phyloP scores from a whole-genome alignment of 2,888 invertebrate species.

The Lasius fuliginosus region DNA sequence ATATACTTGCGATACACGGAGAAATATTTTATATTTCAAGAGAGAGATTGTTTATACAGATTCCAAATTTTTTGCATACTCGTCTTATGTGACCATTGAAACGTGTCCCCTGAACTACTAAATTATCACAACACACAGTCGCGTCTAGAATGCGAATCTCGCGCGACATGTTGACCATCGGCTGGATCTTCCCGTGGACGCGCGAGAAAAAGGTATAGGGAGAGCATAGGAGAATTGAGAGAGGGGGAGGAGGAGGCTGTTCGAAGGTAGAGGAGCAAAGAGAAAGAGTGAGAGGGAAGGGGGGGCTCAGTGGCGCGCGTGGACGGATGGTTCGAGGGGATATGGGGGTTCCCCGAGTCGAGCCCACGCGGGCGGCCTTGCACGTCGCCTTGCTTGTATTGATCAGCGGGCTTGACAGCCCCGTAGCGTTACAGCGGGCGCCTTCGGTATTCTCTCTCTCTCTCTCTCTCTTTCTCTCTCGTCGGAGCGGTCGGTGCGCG shows the following conservation, averaged over 20 bases:
- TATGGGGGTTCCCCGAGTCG: conserved; percentile 75
- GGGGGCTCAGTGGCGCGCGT: conserved; percentile 57
- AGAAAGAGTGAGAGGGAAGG: conserved; percentile 46
- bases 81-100: background rate
- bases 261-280: conserved; percentile 30
- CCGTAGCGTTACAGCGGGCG: conserved; percentile 78
- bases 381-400: conserved; percentile 85
- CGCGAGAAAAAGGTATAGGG: conserved; percentile 42
- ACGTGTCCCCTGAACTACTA: background rate
- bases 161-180: conserved; percentile 34
- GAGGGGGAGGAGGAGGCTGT: conserved; percentile 1
- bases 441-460: conserved; percentile 65
- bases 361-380: conserved; percentile 84
- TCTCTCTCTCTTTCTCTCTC: conserved; percentile 56
- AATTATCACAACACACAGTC: conserved; percentile 26
- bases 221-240: background rate
- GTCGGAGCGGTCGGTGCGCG: conserved; percentile 49
- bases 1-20: background rate
- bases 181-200: conserved; percentile 34
- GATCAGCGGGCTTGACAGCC: conserved; percentile 84
- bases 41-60: background rate
- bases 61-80: background rate
- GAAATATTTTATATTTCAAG: background rate
- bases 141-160: conserved; percentile 20
- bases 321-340: conserved; percentile 70